Evolutionary conservation across 2,888 invertebrate species (phyloP), one percentile per base, ranked within the genome.

Genomic region (Diadegma fenestrale): DNA sequence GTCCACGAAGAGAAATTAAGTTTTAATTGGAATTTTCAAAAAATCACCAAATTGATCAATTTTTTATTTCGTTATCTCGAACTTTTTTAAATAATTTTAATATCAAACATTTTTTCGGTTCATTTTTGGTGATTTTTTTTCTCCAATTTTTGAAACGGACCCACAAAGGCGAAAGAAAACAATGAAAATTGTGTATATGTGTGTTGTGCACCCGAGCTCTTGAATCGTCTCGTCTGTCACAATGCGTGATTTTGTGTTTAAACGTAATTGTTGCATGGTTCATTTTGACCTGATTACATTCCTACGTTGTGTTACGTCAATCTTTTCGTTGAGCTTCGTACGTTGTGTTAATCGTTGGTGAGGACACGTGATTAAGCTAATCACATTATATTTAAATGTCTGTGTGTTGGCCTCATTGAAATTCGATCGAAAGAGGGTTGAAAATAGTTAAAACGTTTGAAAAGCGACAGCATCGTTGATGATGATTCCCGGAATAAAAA

Each of bases 261-360:
- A 76, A 82, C 85, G 80, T 76, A 91, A 90, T 91, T 90, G 93
- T 93, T 94, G 94, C 94, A 94, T 94, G 94, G 93, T 94, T 94
- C 87, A 90, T 91, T 94, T 94, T 91, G 94, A 91, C 91, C 90
- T 93, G 90, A 92, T 92, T 87, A 89, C 51, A 91, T 92, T 94
- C 94, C 94, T 94, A 92, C 92, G 91, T 94, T 94, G 95, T 95
- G 95, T 96, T 96, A 95, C 95, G 96, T 96, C 95, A 95, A 95
- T 95, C 95, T 76, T 95, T 94, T 94, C 95, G 95, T 96, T 96
- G 89, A 92, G 93, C 93, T 93, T 94, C 86, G 69, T 82, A 91
- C 45, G 26, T 45, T 91, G 90, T 92, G 92, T 92, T 91, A 89
- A 87, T 90, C 84, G 91, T 91, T 81, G 80, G 64, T 75, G 58